Conservation (phyloP, 1,140 invertebrate species). For the Drosophila hydei region DNA sequence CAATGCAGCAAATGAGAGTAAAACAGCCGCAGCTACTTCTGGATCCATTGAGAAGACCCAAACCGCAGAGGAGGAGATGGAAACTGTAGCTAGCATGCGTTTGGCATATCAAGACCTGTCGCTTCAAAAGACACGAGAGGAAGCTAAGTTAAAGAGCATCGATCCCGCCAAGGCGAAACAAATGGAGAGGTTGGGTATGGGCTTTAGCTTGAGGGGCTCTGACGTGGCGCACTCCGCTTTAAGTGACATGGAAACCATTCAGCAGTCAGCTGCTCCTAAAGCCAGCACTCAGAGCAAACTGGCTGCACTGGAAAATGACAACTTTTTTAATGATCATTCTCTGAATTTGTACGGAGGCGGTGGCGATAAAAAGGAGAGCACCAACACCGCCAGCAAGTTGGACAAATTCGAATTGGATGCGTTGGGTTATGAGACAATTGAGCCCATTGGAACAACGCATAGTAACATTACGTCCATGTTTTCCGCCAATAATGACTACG, state of each 20-base stretch:
- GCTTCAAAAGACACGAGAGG: conserved; percentile 90
- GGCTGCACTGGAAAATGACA: conserved; percentile 61
- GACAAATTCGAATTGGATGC: conserved; percentile 78
- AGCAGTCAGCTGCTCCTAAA: conserved; percentile 87
- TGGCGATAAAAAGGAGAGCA: conserved; percentile 57
- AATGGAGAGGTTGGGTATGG: conserved; percentile 97
- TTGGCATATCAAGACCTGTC: conserved; percentile 95
- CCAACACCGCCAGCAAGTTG: conserved; percentile 48
- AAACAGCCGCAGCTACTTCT: conserved; percentile 79
- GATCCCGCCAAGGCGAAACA: conserved; percentile 96
- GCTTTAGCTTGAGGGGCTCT: conserved; percentile 71
- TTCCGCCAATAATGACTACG: conserved; percentile 45
- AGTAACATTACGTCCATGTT: conserved; percentile 83
- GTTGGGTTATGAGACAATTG: conserved; percentile 81
- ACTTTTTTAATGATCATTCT: conserved; percentile 84
- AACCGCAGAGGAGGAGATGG: conserved; percentile 85
- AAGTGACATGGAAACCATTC: conserved; percentile 96
- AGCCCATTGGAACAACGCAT: conserved; percentile 74
- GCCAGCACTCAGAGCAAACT: conserved; percentile 44
- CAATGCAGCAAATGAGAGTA: conserved; percentile 90
- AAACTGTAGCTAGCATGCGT: conserved; percentile 90
- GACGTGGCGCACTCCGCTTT: conserved; percentile 96
- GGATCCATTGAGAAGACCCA: conserved; percentile 78
- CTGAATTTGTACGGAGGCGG: conserved; percentile 57
- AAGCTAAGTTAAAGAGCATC: conserved; percentile 89